Base-by-base conservation (phyloP, 2,113 vertebrate genomes). In the Thryonomys swinderianus region DNA sequence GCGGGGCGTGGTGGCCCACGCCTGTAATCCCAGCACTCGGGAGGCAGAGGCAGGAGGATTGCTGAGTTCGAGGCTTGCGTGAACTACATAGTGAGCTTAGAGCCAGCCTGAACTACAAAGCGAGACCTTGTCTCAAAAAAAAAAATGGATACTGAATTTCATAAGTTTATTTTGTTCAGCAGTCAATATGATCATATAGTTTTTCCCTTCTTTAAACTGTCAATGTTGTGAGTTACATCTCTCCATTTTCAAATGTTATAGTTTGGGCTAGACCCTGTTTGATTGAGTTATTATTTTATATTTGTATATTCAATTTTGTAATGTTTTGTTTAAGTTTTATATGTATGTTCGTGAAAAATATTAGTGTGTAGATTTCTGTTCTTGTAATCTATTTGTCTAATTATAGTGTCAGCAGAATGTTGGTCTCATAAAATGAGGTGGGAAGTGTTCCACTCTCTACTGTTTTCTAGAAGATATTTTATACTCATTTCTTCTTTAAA, bases 401-500 rank as follows among this genome's bases (percentile, higher is more conserved):
- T 37, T 94, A 95, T 93, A 66, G 20, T 59, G 81, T 85, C 17
- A 76, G 42, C 62, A 45, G 71, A 88, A 89, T 53, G 14, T 85
- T 82, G 62, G 17, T 30, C 48, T 87, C 40, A 80, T 51, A 66
- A 94, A 93, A 73, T 67, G 30, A 82, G 55, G 13, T 53, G 9
- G 48, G 14, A 93, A 91, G 40, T 45, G 51, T 83, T 85, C 42
- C 32, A 64, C 94, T 27, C 2, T 85, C 59, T 95, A 37, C n/a
- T 92, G 23, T 87, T 88, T 81, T 92, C 78, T 66, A 79, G 62
- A 94, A 92, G 30, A 80, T 18, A 67, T 23, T 93, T 89, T 86
- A 71, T 89, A 87, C 21, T 55, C 76, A 84, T 95, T 89, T 90
- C 40, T 84, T 91, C 81, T 84, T 83, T 94, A 94, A 87, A 51